These are phyloP conservation scores for Aurelia aurita DNA, from an alignment of 30 jellyfish, hydroid and myxozoan genomes.

Conservation along the genomic window DNA sequence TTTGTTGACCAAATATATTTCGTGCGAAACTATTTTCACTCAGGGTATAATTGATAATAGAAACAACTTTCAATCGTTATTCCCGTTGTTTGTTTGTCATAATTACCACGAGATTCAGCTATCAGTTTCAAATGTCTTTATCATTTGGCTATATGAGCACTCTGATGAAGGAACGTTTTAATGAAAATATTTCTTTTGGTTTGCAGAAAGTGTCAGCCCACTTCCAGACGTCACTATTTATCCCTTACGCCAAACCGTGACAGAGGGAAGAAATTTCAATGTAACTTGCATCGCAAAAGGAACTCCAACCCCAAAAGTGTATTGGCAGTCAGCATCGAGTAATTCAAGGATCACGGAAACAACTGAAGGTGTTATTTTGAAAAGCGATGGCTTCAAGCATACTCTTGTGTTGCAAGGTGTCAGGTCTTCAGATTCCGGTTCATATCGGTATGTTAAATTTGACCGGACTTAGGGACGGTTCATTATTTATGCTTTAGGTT, in stretches of 20 bases:
- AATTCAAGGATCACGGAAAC: conserved; percentile 52
- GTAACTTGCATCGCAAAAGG: conserved; percentile 79
- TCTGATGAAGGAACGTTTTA: no score
- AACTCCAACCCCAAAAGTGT: conserved; percentile 66
- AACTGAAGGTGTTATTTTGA: conserved; percentile 60
- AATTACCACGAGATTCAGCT: no score
- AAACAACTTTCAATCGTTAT: no score
- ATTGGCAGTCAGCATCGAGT: conserved; percentile 73
- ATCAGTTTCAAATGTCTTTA: no score
- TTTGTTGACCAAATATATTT: no score
- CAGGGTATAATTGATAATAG: no score
- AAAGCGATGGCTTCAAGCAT: conserved; percentile 46
- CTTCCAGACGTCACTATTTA: conserved; percentile 58
- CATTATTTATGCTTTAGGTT: no score
- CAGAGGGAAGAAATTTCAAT: conserved; percentile 60
- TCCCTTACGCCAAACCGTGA: conserved; percentile 69
- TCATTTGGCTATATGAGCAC: no score
- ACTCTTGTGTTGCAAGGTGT: conserved; percentile 33
- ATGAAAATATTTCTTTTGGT: neutral
- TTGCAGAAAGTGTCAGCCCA: conserved; percentile 64
- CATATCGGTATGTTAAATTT: conserved; percentile 64
- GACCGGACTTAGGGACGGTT: no score
- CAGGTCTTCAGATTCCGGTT: conserved; percentile 60
- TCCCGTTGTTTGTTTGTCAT: no score
- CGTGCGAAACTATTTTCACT: no score